Percentiles rank a stretch among this genome's conserved stretches.
phyloP scores from a whole-genome alignment of 1,140 invertebrate species.

The Bicyclus anynana region DNA sequence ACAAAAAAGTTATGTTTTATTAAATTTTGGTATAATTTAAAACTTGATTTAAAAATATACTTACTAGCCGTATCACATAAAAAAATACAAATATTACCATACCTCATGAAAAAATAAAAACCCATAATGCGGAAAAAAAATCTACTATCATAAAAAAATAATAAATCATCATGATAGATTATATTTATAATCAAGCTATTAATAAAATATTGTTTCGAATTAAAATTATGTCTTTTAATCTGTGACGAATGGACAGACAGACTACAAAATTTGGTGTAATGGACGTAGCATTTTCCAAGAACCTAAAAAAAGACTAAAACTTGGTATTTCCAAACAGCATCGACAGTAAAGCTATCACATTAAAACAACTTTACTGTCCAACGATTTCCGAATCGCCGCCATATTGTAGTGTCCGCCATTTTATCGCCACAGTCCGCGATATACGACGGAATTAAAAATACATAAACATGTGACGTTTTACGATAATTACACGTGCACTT shows the following conservation, averaged over 20 bases:
- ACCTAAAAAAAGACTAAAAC: constrained; percentile 17
- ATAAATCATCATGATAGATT: too few relatives aligned
- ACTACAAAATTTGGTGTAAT: neutral
- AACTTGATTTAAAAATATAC: too few relatives aligned
- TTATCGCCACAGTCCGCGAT: constrained; percentile 53
- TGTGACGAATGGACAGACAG: neutral
- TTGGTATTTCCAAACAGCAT: constrained; percentile 26
- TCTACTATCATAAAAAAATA: too few relatives aligned
- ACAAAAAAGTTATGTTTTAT: too few relatives aligned
- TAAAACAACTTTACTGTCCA: constrained; percentile 62
- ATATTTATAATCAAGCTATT: too few relatives aligned
- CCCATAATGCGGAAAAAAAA: too few relatives aligned
- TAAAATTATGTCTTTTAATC: too few relatives aligned
- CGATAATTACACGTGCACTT: constrained; percentile 65
- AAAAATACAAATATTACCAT: too few relatives aligned
- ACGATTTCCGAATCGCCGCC: constrained; percentile 57
- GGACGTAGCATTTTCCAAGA: neutral
- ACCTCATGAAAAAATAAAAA: too few relatives aligned
- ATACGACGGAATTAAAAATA: constrained; percentile 72
- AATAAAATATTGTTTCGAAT: too few relatives aligned
- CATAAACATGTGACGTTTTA: constrained; percentile 71
- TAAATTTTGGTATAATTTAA: too few relatives aligned
- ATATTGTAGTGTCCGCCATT: constrained; percentile 50
- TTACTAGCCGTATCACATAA: too few relatives aligned
- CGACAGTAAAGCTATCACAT: constrained; percentile 58